phyloP scores from a whole-genome alignment of 2,888 invertebrate species.

The Chymomyza caudatula region DNA sequence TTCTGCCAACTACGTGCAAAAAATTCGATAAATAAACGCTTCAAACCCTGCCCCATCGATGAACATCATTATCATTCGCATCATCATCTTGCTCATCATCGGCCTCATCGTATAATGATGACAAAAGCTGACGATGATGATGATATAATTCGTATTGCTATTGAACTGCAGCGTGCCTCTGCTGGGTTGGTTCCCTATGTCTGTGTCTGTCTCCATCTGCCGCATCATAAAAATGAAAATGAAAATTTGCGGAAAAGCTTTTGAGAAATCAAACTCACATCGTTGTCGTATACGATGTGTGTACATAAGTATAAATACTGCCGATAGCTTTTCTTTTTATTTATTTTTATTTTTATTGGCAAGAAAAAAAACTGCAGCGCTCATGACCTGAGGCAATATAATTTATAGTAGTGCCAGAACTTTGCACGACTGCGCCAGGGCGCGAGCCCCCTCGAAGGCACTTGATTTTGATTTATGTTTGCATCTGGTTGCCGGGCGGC shows the following conservation, averaged over 20 bases:
- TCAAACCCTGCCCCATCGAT: not conserved
- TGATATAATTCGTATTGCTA: constrained; percentile 6
- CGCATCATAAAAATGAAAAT: constrained; percentile 30
- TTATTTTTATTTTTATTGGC: constrained; percentile 53
- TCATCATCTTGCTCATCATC: not conserved
- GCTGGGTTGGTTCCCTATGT: not conserved
- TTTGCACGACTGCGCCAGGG: not conserved
- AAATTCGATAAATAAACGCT: not conserved
- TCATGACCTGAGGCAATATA: constrained; percentile 69
- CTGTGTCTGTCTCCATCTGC: not conserved
- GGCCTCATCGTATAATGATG: not conserved
- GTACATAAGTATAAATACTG: no score
- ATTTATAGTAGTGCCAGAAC: constrained; percentile 22
- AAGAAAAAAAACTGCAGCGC: constrained; percentile 17
- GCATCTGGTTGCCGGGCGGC: constrained; percentile 22
- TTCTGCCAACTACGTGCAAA: not conserved
- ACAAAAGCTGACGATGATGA: constrained; percentile 3
- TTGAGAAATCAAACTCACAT: constrained; percentile 5
- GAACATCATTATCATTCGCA: not conserved
- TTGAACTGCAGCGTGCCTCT: not conserved
- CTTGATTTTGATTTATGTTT: constrained; percentile 28
- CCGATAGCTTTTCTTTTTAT: not conserved
- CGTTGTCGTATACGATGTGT: not conserved
- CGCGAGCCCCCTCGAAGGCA: not conserved
- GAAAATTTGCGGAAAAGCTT: constrained; percentile 13